Evolutionary conservation across 2,888 invertebrate genomes (phyloP).

Genomic region (Sminthurides aquaticus): DNA sequence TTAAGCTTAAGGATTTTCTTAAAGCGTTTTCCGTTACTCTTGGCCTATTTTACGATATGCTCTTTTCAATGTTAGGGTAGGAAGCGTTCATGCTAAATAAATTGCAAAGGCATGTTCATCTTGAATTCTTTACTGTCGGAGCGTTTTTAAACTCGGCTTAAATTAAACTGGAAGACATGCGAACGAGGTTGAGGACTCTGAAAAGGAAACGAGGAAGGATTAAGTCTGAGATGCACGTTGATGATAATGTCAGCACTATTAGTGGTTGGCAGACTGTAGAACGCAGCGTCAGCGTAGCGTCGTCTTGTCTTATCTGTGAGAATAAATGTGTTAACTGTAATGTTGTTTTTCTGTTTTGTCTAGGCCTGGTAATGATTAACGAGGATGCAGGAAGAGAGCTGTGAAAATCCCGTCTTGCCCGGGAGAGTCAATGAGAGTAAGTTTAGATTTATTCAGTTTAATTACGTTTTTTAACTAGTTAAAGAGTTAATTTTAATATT

Average conservation of each 20-base stretch:
- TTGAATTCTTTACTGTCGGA: no score
- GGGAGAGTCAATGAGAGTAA: conserved; percentile 14
- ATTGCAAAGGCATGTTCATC: not conserved
- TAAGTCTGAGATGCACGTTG: not conserved
- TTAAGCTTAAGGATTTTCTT: not conserved
- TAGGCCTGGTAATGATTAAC: not conserved
- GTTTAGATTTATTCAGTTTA: not conserved
- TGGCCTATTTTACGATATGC: not conserved
- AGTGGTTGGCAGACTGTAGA: no score
- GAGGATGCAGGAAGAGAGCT: not conserved
- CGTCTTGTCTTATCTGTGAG: no score
- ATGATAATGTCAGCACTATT: no score
- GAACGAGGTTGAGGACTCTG: no score
- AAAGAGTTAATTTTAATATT: not conserved
- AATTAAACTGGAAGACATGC: no score
- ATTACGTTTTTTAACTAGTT: not conserved
- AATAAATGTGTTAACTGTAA: no score
- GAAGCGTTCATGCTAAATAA: not conserved
- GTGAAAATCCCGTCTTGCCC: conserved; percentile 1
- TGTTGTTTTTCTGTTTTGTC: not conserved
- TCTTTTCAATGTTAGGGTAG: not conserved
- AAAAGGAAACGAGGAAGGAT: not conserved
- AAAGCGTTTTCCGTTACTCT: not conserved
- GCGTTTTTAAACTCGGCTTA: no score
- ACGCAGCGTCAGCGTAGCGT: no score